Conservation (phyloP, 1,140 invertebrate species). For the Drosophila rufa region DNA sequence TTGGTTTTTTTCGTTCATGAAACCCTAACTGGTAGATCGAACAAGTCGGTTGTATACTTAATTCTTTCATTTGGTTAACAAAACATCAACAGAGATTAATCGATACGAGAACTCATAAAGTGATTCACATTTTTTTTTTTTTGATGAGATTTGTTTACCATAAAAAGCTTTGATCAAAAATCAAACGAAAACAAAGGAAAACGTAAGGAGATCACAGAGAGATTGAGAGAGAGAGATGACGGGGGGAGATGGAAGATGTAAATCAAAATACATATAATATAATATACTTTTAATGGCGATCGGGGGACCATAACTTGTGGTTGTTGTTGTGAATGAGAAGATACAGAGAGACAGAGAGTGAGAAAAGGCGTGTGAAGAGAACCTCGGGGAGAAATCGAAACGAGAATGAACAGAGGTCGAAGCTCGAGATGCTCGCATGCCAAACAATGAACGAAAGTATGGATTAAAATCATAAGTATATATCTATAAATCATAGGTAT, state of each 20-base stretch:
- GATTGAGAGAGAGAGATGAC: slow-evolving; percentile 21
- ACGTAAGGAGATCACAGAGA: slow-evolving; percentile 27
- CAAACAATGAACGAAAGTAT: slow-evolving; percentile 15
- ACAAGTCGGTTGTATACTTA: slow-evolving; percentile 43
- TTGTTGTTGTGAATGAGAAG: slow-evolving; percentile 34
- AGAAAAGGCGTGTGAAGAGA: slow-evolving; percentile 29
- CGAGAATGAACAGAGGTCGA: slow-evolving; percentile 12
- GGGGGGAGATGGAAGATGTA: slow-evolving; percentile 37
- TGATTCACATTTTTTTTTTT: slow-evolving; percentile 35
- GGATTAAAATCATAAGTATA: slow-evolving; percentile 7
- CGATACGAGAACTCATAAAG: slow-evolving; percentile 38
- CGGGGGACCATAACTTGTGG: slow-evolving; percentile 56
- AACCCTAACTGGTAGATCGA: slow-evolving; percentile 40
- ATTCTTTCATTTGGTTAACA: slow-evolving; percentile 40
- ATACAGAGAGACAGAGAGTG: slow-evolving; percentile 17
- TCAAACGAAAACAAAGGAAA: slow-evolving; percentile 49
- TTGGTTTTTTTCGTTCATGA: slow-evolving; percentile 18
- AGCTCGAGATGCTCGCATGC: slow-evolving; percentile 35
- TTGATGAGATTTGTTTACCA: slow-evolving; percentile 64
- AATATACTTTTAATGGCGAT: slow-evolving; percentile 18
- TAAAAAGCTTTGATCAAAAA: slow-evolving; percentile 77
- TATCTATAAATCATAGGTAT: slow-evolving; percentile 4
- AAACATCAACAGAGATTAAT: slow-evolving; percentile 40
- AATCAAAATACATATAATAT: slow-evolving; percentile 15
- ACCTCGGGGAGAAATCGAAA: slow-evolving; percentile 21